phyloP scores from a whole-genome alignment of 2,113 vertebrate species.

The Pituophis catenifer region DNA sequence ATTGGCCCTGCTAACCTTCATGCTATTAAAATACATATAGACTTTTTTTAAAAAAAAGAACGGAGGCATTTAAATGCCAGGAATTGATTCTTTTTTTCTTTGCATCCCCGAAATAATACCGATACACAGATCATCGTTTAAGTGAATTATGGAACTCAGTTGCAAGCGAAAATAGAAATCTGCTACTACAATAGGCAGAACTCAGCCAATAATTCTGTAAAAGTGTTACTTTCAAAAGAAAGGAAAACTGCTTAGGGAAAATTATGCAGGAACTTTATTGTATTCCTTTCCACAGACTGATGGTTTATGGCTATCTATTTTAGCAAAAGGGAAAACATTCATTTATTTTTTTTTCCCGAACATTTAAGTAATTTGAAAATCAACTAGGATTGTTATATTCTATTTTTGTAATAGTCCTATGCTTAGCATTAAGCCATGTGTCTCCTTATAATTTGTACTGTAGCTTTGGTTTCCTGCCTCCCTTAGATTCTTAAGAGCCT shows the following conservation, averaged over 20 bases:
- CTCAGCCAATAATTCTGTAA: conserved; percentile 45
- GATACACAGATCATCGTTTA: conserved; percentile 44
- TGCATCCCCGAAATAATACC: conserved; percentile 34
- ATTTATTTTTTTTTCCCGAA: conserved; percentile 1
- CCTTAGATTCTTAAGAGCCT: not conserved
- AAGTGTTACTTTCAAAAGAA: conserved; percentile 46
- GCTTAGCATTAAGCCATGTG: not conserved
- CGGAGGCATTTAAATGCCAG: conserved; percentile 30
- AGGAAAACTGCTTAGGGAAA: conserved; percentile 45
- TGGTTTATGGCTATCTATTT: conserved; percentile 25
- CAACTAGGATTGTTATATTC: not conserved
- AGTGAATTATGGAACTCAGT: conserved; percentile 47
- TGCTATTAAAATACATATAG: conserved; percentile 36
- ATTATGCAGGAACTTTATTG: conserved; percentile 45
- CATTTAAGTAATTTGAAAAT: not conserved
- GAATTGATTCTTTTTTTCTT: conserved; percentile 41
- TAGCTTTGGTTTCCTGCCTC: not conserved
- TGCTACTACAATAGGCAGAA: conserved; percentile 41
- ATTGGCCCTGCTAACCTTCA: conserved; percentile 29
- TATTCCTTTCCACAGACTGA: conserved; percentile 36
- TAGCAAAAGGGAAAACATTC: conserved; percentile 42
- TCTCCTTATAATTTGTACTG: not conserved
- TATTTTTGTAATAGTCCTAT: not conserved
- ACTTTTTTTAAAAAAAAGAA: not conserved
- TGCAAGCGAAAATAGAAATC: conserved; percentile 51